A percentile compares a stretch with the other conserved stretches of the same genome.
Evolutionary conservation across 2,888 invertebrate species (phyloP).

Genomic region (Penaeus monodon): DNA sequence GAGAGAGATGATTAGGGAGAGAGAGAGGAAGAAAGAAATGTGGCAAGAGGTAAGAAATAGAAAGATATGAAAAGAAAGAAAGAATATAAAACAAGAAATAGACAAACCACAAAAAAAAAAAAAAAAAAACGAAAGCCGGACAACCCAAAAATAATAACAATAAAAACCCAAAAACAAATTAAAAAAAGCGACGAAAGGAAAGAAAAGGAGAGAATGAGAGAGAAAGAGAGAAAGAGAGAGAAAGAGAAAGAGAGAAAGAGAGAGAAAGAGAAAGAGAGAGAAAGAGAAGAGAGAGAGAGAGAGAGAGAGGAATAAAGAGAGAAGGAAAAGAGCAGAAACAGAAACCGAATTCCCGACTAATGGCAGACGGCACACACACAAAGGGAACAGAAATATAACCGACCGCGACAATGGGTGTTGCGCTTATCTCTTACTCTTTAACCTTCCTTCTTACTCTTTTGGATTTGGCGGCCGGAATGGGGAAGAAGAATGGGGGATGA

Average conservation of each 20-base stretch:
- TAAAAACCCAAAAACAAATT: no score
- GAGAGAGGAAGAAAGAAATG: no score
- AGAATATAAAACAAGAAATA: no score
- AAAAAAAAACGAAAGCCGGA: no score
- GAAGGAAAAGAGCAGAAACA: neutral
- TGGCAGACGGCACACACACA: slow-evolving; percentile 4
- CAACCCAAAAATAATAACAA: no score
- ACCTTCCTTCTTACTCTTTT: neutral
- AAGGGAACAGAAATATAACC: slow-evolving; percentile 15
- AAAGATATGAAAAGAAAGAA: no score
- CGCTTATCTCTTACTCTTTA: slow-evolving; percentile 1
- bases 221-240: slow-evolving; percentile 10
- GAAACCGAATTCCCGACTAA: slow-evolving; percentile 1
- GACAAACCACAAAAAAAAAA: no score
- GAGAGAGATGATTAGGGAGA: no score
- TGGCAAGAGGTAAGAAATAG: no score
- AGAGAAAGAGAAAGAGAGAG: neutral
- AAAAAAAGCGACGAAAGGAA: no score
- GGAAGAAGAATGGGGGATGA: neutral
- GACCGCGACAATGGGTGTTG: slow-evolving; percentile 2
- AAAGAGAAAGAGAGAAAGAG: slow-evolving; percentile 10
- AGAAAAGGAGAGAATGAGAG: no score
- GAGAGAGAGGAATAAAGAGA: neutral
- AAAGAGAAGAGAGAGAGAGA: no score
- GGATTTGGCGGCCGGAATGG: slow-evolving; percentile 2